These are phyloP conservation scores for Nematopogon swammerdamellus DNA, from an alignment of 2,888 invertebrate genomes.

Conservation along the genomic window DNA sequence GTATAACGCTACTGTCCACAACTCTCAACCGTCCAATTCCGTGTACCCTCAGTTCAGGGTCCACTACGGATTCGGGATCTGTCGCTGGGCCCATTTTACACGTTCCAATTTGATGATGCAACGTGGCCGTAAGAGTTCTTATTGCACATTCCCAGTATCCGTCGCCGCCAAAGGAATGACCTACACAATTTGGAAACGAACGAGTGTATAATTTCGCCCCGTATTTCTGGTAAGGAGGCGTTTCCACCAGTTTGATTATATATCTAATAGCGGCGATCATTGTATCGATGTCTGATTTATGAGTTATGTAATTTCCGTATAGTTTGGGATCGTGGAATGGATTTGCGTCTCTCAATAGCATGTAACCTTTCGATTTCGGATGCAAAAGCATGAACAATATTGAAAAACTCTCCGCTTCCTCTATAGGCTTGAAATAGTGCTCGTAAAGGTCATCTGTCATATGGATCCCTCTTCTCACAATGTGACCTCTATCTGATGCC, in stretches of 20 bases:
- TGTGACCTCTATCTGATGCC: slow-evolving; percentile 50
- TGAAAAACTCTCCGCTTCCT: slow-evolving; percentile 39
- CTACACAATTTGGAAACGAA: slow-evolving; percentile 53
- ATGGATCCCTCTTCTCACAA: slow-evolving; percentile 35
- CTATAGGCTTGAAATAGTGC: slow-evolving; percentile 33
- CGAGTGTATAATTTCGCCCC: slow-evolving; percentile 53
- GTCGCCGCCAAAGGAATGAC: slow-evolving; percentile 52
- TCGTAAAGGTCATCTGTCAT: slow-evolving; percentile 39
- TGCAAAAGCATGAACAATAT: slow-evolving; percentile 56
- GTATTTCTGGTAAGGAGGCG: slow-evolving; percentile 57
- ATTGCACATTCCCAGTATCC: slow-evolving; percentile 67
- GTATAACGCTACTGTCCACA: slow-evolving; percentile 67
- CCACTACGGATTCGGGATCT: slow-evolving; percentile 61
- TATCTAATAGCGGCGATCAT: slow-evolving; percentile 58
- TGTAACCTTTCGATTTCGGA: slow-evolving; percentile 62
- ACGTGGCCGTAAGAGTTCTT: slow-evolving; percentile 56
- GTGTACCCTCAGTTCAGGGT: slow-evolving; percentile 58
- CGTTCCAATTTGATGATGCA: slow-evolving; percentile 67
- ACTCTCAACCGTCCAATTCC: slow-evolving; percentile 62
- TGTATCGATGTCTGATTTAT: slow-evolving; percentile 56
- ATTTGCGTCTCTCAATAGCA: slow-evolving; percentile 61
- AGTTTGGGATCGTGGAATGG: slow-evolving; percentile 65
- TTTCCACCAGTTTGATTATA: slow-evolving; percentile 51
- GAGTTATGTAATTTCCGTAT: slow-evolving; percentile 69
- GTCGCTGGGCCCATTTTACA: slow-evolving; percentile 64